Conservation (phyloP, 2,113 vertebrate genomes). For the Pseudopodoces humilis region DNA sequence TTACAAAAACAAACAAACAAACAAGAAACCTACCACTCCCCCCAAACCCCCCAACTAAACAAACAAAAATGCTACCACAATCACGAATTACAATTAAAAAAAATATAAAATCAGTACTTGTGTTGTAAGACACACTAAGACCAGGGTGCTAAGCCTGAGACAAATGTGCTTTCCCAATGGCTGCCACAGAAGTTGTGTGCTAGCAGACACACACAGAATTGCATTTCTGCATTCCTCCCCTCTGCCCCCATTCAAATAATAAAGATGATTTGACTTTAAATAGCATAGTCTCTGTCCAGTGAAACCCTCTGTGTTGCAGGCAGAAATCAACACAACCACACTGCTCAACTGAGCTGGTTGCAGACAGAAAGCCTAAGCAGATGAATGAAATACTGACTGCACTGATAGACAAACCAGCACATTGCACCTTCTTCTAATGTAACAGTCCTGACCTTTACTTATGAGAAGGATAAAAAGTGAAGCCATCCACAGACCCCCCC, state of each 20-base stretch:
- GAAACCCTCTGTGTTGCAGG: not conserved
- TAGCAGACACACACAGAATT: not conserved
- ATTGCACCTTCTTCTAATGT: rapidly evolving
- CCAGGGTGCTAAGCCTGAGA: not conserved
- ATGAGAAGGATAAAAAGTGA: not conserved
- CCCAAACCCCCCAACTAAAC: not conserved
- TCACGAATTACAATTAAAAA: not conserved
- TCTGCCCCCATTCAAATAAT: not conserved
- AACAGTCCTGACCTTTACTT: not conserved
- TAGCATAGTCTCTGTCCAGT: not conserved
- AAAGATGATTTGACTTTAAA: not conserved
- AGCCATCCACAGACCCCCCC: not conserved
- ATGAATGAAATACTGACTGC: not conserved
- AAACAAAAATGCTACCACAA: not conserved
- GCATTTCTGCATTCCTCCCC: not conserved
- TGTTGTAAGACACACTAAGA: not conserved
- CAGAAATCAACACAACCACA: not conserved
- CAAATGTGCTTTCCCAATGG: not conserved
- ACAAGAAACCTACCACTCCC: too few species aligned
- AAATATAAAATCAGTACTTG: not conserved
- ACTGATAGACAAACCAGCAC: not conserved
- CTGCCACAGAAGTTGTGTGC: not conserved
- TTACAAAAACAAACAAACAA: not conserved
- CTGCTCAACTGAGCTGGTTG: not conserved
- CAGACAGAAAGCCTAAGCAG: not conserved